Evolutionary conservation across 1,140 invertebrate species (phyloP).

Genomic region (Drosophila ficusphila): DNA sequence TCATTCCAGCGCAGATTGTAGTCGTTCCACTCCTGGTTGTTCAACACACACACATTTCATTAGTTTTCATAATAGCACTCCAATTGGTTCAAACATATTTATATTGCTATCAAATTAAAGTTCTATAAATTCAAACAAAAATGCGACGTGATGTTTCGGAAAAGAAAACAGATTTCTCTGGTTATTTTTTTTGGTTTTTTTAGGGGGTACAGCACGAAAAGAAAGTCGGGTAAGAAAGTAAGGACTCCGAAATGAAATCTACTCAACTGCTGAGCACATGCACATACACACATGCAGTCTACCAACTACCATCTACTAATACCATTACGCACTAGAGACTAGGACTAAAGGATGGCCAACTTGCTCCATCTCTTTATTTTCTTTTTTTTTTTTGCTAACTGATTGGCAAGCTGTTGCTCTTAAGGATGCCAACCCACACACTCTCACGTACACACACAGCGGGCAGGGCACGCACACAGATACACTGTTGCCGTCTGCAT

Average conservation of each 20-base stretch:
- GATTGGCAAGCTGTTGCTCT: conserved; percentile 38
- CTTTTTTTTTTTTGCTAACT: conserved; percentile 33
- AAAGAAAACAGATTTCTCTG: conserved; percentile 35
- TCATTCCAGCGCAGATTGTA: conserved; percentile 98
- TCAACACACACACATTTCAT: conserved; percentile 19
- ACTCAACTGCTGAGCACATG: conserved; percentile 47
- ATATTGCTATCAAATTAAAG: conserved; percentile 22
- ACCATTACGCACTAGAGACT: conserved; percentile 20
- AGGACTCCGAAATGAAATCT: conserved; percentile 38
- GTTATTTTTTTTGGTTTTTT: conserved; percentile 3
- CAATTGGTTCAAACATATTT: not conserved
- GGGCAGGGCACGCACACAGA: conserved; percentile 7
- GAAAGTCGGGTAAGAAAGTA: conserved; percentile 34
- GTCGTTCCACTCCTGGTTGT: conserved; percentile 97
- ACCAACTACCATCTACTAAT: conserved; percentile 7
- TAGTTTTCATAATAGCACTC: conserved; percentile 20
- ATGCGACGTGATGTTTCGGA: conserved; percentile 63
- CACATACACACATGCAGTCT: conserved; percentile 38
- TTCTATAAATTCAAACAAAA: conserved; percentile 57
- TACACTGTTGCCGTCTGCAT: conserved; percentile 6
- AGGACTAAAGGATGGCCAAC: conserved; percentile 10
- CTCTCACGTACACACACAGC: conserved; percentile 2
- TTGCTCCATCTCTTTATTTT: not conserved
- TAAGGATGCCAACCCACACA: conserved; percentile 5
- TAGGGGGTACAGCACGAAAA: conserved; percentile 11